Conservation (phyloP, 2,113 vertebrate genomes). For the Trogon melanurus region DNA sequence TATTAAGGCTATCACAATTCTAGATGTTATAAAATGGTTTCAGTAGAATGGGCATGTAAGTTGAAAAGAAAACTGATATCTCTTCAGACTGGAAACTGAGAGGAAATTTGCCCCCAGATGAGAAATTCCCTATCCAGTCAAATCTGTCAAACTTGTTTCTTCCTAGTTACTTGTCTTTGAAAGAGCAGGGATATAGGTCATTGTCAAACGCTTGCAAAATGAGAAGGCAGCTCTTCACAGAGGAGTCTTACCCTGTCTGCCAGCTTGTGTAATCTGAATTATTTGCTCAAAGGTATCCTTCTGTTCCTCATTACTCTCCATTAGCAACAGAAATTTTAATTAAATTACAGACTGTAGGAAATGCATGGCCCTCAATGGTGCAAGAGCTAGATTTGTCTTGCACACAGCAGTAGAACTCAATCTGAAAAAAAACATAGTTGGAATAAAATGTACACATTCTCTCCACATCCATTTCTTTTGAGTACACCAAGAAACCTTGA, state of each 20-base stretch:
- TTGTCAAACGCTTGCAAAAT: constrained; percentile 34
- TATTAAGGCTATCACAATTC: constrained; percentile 30
- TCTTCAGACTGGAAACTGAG: constrained; percentile 62
- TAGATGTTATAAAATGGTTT: constrained; percentile 37
- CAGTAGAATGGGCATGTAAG: constrained; percentile 63
- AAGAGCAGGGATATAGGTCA: constrained; percentile 12
- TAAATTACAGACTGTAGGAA: neutral
- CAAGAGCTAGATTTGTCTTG: neutral
- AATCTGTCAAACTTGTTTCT: constrained; percentile 45
- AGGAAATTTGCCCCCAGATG: constrained; percentile 60
- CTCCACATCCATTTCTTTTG: neutral
- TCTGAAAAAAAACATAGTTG: neutral
- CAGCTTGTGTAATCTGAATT: neutral
- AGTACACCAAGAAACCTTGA: neutral
- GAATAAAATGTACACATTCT: neutral
- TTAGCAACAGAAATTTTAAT: constrained; percentile 2
- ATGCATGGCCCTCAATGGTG: neutral
- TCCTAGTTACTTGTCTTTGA: constrained; percentile 6
- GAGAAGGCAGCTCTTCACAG: neutral
- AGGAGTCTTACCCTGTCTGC: neutral
- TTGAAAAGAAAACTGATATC: constrained; percentile 65
- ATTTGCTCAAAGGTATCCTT: neutral
- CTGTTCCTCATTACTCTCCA: neutral
- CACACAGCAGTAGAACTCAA: neutral
- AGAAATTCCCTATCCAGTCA: constrained; percentile 60